Conservation (phyloP, 2,113 vertebrate species). For the Rhynchopsitta pachyrhyncha region DNA sequence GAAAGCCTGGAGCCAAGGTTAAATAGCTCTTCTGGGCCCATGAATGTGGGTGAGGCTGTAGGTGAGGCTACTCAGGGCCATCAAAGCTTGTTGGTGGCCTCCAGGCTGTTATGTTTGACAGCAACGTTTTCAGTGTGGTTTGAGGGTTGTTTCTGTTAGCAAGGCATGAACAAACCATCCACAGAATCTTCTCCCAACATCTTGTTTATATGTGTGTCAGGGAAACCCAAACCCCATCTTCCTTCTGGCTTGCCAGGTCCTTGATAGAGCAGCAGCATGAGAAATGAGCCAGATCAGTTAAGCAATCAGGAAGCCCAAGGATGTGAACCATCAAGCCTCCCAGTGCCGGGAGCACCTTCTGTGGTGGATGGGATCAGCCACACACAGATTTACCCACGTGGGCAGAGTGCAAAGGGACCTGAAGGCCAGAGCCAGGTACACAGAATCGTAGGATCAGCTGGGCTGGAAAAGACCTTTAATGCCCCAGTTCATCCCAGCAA, state of each 20-base stretch:
- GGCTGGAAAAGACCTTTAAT: background rate
- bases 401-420: background rate
- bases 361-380: fast-evolving
- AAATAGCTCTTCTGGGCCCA: background rate
- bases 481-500: background rate
- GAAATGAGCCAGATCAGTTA: background rate
- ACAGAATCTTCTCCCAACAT: background rate
- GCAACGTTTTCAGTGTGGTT: background rate
- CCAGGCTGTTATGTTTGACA: background rate
- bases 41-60: background rate
- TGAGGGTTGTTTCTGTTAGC: background rate
- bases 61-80: background rate
- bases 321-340: background rate
- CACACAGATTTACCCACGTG: fast-evolving
- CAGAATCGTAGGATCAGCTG: background rate
- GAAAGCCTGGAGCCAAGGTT: background rate
- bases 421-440: background rate
- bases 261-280: background rate
- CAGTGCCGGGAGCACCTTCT: background rate
- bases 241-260: background rate
- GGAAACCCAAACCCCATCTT: background rate
- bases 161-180: background rate
- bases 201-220: background rate
- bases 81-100: background rate
- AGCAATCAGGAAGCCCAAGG: background rate